phyloP scores from a whole-genome alignment of 1,140 invertebrate species.

The Heterodera carotae region DNA sequence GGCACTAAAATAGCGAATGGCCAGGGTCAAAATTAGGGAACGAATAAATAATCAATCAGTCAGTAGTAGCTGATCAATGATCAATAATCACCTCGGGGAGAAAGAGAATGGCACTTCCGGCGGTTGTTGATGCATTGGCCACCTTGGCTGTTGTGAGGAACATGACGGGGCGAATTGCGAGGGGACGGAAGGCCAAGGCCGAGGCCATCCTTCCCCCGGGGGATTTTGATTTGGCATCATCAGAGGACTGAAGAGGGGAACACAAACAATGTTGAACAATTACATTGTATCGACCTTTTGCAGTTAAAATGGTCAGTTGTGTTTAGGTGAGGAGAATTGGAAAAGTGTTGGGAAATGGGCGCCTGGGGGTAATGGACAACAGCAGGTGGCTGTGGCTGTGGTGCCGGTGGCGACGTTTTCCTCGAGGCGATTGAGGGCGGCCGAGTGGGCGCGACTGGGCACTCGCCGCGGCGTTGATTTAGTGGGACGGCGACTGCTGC shows the following conservation, averaged over 20 bases:
- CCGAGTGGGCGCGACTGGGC: background rate
- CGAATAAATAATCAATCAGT: too few relatives aligned
- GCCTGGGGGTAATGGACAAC: background rate
- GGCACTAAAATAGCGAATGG: background rate
- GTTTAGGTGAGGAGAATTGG: background rate
- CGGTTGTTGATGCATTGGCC: background rate
- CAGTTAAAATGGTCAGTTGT: background rate
- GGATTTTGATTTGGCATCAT: background rate
- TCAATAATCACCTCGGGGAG: background rate
- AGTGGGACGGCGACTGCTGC: background rate
- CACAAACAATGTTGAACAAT: background rate
- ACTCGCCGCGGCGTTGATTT: background rate
- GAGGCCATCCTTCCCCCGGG: too few relatives aligned
- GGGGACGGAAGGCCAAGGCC: too few relatives aligned
- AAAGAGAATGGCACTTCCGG: background rate
- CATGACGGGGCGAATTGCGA: background rate
- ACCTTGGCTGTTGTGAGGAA: background rate
- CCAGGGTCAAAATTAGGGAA: too few relatives aligned
- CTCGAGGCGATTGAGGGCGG: background rate
- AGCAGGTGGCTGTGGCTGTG: too few relatives aligned
- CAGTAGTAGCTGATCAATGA: too few relatives aligned
- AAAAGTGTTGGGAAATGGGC: background rate
- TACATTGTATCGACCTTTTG: background rate
- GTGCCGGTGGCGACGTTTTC: background rate
- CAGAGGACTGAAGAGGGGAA: background rate